Conservation (phyloP, 1,140 invertebrate genomes). For the Telenomus remus region DNA sequence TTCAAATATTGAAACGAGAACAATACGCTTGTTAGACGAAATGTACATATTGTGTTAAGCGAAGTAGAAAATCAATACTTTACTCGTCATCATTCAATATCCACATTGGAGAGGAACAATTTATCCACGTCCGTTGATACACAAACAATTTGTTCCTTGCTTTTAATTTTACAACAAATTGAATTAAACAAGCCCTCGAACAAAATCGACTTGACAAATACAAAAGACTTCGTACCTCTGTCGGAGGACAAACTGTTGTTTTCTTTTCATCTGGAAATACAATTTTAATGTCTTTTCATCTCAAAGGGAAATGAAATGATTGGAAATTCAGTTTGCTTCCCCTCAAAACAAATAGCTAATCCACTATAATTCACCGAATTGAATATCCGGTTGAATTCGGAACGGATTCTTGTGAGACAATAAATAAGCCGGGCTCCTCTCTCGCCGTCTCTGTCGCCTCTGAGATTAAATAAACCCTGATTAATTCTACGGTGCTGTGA, state of each 20-base stretch:
- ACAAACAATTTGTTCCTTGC: constrained; percentile 1
- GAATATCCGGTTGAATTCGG: too few species aligned
- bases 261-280: too few species aligned
- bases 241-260: too few species aligned
- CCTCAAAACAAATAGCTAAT: too few species aligned
- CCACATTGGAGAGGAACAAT: constrained; percentile 35
- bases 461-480: constrained; percentile 31
- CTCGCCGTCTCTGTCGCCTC: neutral
- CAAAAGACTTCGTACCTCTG: too few species aligned
- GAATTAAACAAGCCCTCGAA: constrained; percentile 15
- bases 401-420: too few species aligned
- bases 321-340: too few species aligned
- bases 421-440: too few species aligned
- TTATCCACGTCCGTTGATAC: constrained; percentile 23
- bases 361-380: too few species aligned
- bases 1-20: constrained; percentile 45
- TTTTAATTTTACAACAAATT: constrained; percentile 43
- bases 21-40: constrained; percentile 48
- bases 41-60: constrained; percentile 51
- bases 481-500: constrained; percentile 34
- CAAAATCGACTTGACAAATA: constrained; percentile 15
- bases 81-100: constrained; percentile 42
- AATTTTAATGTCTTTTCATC: too few species aligned
- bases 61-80: constrained; percentile 53
- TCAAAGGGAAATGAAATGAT: too few species aligned